A percentile compares a stretch with the other conserved stretches of the same genome.
phyloP scores from a whole-genome alignment of 1,140 invertebrate species.

The Manduca sexta region DNA sequence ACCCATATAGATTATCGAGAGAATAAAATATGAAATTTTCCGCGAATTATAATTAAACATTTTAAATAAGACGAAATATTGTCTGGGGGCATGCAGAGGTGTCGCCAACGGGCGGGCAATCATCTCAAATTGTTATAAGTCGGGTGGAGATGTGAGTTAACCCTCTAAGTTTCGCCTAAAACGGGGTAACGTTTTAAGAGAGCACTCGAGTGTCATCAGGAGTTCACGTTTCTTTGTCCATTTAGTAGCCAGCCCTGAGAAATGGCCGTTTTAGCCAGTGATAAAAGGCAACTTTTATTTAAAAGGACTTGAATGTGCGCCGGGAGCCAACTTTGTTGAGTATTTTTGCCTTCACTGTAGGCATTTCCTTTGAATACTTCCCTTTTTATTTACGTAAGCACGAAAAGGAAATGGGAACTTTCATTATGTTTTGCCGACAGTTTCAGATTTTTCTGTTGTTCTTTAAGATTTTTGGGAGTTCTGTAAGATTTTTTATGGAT shows the following conservation, averaged over 20 bases:
- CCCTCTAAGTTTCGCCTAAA: conserved; percentile 19
- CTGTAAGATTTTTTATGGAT: neutral
- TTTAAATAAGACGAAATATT: neutral
- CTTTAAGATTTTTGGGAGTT: neutral
- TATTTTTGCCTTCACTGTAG: conserved; percentile 26
- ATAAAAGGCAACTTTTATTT: conserved; percentile 37
- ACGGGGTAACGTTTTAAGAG: conserved; percentile 16
- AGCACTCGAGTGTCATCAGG: conserved; percentile 25
- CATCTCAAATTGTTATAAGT: neutral
- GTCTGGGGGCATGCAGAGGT: neutral
- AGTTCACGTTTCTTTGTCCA: conserved; percentile 30
- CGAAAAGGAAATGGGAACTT: conserved; percentile 25
- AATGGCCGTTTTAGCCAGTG: conserved; percentile 29
- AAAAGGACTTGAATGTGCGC: conserved; percentile 26
- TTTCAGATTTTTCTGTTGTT: conserved; percentile 3
- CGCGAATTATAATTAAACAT: neutral
- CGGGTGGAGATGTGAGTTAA: conserved; percentile 3
- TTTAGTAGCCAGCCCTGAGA: conserved; percentile 22
- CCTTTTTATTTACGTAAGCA: conserved; percentile 31
- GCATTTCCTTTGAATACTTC: conserved; percentile 28
- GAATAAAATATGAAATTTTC: no score
- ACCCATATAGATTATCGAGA: no score
- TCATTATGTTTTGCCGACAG: conserved; percentile 10
- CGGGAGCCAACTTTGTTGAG: conserved; percentile 22
- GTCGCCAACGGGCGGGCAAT: neutral